Conservation (phyloP, 2,113 vertebrate species). For the Arothron firmamentum region DNA sequence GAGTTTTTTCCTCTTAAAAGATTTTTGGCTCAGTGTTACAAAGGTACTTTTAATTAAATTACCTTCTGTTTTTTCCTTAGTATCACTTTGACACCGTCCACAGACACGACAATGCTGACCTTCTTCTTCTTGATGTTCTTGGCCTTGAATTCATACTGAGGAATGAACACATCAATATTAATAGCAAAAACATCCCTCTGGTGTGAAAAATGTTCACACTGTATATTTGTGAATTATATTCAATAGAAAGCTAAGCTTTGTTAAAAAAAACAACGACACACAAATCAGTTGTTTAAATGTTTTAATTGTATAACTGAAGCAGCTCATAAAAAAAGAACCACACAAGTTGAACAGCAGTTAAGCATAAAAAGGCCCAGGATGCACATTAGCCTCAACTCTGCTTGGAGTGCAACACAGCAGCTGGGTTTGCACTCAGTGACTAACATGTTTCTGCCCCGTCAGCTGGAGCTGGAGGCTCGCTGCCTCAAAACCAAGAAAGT, state of each 20-base stretch:
- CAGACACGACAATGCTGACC: constrained; percentile 85
- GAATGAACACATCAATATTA: neutral
- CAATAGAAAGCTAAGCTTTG: no score
- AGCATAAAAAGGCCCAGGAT: constrained; percentile 7
- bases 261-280: no score
- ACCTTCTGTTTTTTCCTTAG: constrained; percentile 86
- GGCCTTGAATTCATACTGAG: constrained; percentile 90
- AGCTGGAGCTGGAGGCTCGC: constrained; percentile 43
- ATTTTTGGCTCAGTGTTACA: no score
- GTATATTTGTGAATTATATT: neutral
- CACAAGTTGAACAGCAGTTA: neutral
- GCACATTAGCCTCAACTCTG: constrained; percentile 10
- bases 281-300: neutral
- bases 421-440: constrained; percentile 35
- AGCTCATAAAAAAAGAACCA: neutral
- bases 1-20: neutral
- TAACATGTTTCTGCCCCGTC: constrained; percentile 38
- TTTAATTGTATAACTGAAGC: neutral
- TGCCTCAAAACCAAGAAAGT: constrained; percentile 36
- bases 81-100: constrained; percentile 80
- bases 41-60: neutral
- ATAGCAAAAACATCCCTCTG: neutral
- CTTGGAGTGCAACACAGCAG: constrained; percentile 28
- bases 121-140: constrained; percentile 91
- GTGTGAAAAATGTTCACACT: neutral